phyloP scores from a whole-genome alignment of 2,797 vertebrate genomes.

The Macropus fuliginosus region DNA sequence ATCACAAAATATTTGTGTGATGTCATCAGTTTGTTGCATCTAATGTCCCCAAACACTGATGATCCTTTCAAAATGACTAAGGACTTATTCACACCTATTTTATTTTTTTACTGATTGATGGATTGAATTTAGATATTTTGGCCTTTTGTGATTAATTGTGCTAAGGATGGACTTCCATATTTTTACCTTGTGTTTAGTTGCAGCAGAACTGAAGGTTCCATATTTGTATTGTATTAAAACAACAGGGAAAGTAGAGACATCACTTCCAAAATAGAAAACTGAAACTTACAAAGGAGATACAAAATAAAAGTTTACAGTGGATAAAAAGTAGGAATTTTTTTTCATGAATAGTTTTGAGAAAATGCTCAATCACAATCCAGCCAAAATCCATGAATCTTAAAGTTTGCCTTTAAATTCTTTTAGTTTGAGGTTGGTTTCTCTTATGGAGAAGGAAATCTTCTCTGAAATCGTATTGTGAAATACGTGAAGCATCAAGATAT shows the following conservation, averaged over 20 bases:
- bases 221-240: conserved; percentile 78
- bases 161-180: neutral
- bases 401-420: conserved; percentile 59
- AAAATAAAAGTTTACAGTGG: neutral
- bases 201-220: conserved; percentile 74
- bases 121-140: neutral
- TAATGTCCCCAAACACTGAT: neutral
- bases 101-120: neutral
- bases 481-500: conserved; percentile 47
- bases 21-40: neutral
- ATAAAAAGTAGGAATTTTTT: neutral
- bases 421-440: neutral
- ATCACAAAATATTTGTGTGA: neutral
- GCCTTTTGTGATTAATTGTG: neutral
- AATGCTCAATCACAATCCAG: neutral
- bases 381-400: neutral
- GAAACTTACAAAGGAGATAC: conserved; percentile 74
- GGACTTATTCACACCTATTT: neutral
- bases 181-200: conserved; percentile 16
- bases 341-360: conserved; percentile 54
- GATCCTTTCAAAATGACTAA: neutral
- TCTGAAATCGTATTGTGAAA: conserved; percentile 52
- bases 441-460: neutral
- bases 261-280: conserved; percentile 79
- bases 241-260: conserved; percentile 74